These are phyloP conservation scores for Pituophis catenifer DNA, from an alignment of 2,113 vertebrate species.

Conservation along the genomic window DNA sequence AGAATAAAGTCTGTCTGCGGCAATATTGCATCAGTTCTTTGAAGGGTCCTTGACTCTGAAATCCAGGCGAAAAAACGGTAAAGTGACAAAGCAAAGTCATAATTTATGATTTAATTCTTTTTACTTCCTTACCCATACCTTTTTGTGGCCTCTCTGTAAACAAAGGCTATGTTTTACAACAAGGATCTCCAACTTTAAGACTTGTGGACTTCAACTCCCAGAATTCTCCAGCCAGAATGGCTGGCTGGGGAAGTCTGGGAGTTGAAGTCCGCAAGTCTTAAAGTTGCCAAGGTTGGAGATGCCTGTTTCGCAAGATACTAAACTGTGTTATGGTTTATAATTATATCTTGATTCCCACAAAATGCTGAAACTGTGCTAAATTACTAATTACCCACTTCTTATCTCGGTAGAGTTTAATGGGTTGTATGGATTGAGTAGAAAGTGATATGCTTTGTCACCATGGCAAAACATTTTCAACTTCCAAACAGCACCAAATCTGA, in stretches of 20 bases:
- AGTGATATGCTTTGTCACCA: constrained; percentile 37
- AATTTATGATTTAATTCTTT: background rate
- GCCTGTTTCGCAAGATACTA: too few species aligned
- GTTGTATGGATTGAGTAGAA: background rate
- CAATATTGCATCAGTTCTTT: background rate
- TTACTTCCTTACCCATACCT: constrained; percentile 4
- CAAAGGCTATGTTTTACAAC: constrained; percentile 1
- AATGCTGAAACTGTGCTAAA: too few species aligned
- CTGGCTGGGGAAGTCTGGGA: too few species aligned
- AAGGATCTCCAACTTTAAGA: too few species aligned
- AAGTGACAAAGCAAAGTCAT: background rate
- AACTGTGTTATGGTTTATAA: too few species aligned
- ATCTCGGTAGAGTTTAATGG: too few species aligned
- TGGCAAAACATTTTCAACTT: constrained; percentile 46
- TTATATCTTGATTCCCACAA: too few species aligned
- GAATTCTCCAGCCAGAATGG: too few species aligned
- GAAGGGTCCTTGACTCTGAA: background rate
- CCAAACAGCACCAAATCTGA: constrained; percentile 44
- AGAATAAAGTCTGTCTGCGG: background rate
- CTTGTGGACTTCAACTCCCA: too few species aligned
- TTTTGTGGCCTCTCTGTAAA: constrained; percentile 35
- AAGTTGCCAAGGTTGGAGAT: too few species aligned
- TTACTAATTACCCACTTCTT: too few species aligned
- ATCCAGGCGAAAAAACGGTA: background rate
- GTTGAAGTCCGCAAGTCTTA: too few species aligned